A percentile compares a stretch with the other conserved stretches of the same genome.
Evolutionary conservation across 2,888 invertebrate species (phyloP).

Genomic region (Epiperipatus broadwayi): DNA sequence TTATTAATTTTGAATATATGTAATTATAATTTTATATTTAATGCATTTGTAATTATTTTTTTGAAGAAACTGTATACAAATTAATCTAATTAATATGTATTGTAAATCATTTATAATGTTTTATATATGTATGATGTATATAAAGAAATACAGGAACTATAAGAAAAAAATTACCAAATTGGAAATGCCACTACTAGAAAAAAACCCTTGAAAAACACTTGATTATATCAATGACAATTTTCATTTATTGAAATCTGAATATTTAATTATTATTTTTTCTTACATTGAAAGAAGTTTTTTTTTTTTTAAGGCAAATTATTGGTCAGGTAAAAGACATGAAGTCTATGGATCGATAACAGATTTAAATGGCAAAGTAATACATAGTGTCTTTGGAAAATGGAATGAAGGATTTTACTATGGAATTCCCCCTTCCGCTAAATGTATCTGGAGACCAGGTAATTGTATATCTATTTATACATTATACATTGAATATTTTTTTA

Average conservation of each 20-base stretch:
- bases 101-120: too few relatives aligned
- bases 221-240: constrained; percentile 8
- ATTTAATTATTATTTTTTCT: constrained; percentile 11
- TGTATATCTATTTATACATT: not conserved
- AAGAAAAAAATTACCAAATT: constrained; percentile 9
- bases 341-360: constrained; percentile 43
- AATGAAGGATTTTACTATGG: constrained; percentile 58
- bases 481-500: too few relatives aligned
- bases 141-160: too few relatives aligned
- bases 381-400: constrained; percentile 56
- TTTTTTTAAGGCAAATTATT: constrained; percentile 43
- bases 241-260: constrained; percentile 6
- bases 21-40: too few relatives aligned
- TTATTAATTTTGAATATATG: too few relatives aligned
- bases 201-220: not conserved
- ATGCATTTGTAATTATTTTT: too few relatives aligned
- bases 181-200: too few relatives aligned
- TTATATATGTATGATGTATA: too few relatives aligned
- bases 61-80: too few relatives aligned
- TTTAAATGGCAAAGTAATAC: constrained; percentile 38
- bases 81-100: too few relatives aligned
- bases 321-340: constrained; percentile 57
- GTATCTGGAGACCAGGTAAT: constrained; percentile 54
- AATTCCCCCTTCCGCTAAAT: constrained; percentile 46
- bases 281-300: too few relatives aligned